Evolutionary conservation across 2,797 vertebrate genomes (phyloP).

Genomic region (Diplodus puntazzo): DNA sequence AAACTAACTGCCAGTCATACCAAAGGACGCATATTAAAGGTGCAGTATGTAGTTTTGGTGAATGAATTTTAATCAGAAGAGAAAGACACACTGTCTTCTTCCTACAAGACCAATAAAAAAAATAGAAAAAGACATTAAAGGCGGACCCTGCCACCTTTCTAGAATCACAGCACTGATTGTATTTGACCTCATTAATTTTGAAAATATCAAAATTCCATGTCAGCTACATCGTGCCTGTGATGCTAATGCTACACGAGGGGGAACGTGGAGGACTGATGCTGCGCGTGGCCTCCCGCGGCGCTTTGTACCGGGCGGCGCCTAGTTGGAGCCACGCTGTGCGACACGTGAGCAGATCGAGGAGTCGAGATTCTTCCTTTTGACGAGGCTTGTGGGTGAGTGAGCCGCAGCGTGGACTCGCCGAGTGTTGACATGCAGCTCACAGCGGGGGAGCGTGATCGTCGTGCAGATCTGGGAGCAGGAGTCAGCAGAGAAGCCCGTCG

Average conservation of each 20-base stretch:
- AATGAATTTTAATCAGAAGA: no score
- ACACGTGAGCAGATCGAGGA: slow-evolving; percentile 10
- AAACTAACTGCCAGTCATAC: background rate
- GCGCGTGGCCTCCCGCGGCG: slow-evolving; percentile 10
- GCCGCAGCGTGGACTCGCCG: slow-evolving; percentile 10
- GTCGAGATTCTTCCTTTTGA: slow-evolving; percentile 20
- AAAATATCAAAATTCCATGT: background rate
- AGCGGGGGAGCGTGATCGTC: slow-evolving; percentile 32
- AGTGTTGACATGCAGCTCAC: slow-evolving; percentile 52
- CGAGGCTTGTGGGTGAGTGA: slow-evolving; percentile 36
- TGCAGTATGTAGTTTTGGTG: no score
- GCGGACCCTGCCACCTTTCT: no score
- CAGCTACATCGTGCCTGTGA: background rate
- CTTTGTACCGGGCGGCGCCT: background rate
- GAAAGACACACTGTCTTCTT: no score
- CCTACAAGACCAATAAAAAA: no score
- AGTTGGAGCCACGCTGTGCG: background rate
- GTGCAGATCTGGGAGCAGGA: slow-evolving; percentile 48
- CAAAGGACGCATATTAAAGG: background rate
- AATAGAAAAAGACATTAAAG: no score
- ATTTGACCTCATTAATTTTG: background rate
- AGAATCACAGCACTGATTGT: no score
- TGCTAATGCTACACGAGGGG: background rate
- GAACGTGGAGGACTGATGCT: slow-evolving; percentile 1
- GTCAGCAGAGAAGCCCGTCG: slow-evolving; percentile 31